Conservation (phyloP, 2,113 vertebrate species). For the Corvus hawaiiensis region DNA sequence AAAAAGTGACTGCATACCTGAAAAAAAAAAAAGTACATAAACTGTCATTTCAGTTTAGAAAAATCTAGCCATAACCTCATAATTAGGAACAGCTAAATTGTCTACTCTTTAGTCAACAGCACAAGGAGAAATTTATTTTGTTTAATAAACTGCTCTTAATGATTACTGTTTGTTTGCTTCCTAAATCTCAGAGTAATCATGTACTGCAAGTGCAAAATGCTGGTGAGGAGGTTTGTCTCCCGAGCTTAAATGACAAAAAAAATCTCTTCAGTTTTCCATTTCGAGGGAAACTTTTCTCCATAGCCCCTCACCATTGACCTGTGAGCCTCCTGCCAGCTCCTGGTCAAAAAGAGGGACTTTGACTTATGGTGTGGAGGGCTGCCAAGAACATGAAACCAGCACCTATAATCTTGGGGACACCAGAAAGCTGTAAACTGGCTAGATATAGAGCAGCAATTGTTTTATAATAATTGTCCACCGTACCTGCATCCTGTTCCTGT, state of each 20-base stretch:
- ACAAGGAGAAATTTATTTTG: slow-evolving; percentile 24
- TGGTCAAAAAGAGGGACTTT: neutral
- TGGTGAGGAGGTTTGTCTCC: neutral
- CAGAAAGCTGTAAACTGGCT: slow-evolving; percentile 40
- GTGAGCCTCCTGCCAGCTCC: neutral
- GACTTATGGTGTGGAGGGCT: neutral
- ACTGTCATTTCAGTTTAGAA: neutral
- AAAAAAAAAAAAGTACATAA: neutral
- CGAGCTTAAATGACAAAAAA: neutral
- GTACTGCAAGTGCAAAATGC: neutral
- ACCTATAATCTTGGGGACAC: neutral
- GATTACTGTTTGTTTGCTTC: slow-evolving; percentile 27
- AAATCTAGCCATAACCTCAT: neutral
- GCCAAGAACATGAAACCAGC: slow-evolving; percentile 34
- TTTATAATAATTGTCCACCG: slow-evolving; percentile 18
- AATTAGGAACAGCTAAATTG: slow-evolving; percentile 10
- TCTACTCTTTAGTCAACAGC: neutral
- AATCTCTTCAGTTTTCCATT: neutral
- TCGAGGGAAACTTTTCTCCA: neutral
- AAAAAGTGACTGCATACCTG: neutral
- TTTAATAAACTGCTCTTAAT: slow-evolving; percentile 44
- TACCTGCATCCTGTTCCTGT: slow-evolving; percentile 63
- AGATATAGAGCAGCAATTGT: slow-evolving; percentile 43
- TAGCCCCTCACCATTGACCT: neutral
- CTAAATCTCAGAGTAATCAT: slow-evolving; percentile 3